Evolutionary conservation across 2,888 invertebrate species (phyloP), one percentile per base, ranked within the genome.

Genomic region (Tricholauxania praeusta): DNA sequence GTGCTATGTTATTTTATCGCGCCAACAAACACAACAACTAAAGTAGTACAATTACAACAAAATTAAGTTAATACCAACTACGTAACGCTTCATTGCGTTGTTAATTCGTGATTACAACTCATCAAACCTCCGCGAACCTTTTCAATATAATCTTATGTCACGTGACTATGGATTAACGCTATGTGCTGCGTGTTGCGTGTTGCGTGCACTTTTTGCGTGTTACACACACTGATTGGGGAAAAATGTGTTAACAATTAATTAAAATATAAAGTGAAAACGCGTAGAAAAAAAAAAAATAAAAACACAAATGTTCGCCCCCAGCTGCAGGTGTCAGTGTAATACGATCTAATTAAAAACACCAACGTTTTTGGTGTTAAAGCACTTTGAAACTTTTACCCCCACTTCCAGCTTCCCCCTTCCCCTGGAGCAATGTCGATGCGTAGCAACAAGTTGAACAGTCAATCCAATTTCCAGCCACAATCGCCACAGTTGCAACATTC

Each of bases 381-480:
- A 32, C n/a, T 3, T 19, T n/a, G 12, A 17, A 49, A 57, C 63
- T n/a, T 39, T 39, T 10, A 7, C 39, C 51, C 39, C 17, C 47
- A 22, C 57, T 12, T 17, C 19, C 39, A 14, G 3, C 67, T 39
- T 39, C 60, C 12, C 14, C 32, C 32, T 12, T 32, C 28, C n/a
- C n/a, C 14, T 6, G 48, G 1, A 76, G 79, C 78, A 60, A 86
- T 87, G 88, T 86, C 87, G 77, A 82, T 87, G 83, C 84, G 86
- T 69, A 86, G 84, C 78, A 86, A 85, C 82, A 85, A 85, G 80
- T 80, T 82, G 77, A 84, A 79, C 19, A 63, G 47, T 51, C 74
- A 77, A 53, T 67, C 77, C 72, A 77, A 68, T 65, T 79, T 78
- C 75, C 76, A 76, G 64, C 77, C 79, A 63, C 78, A 78, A 60